Conservation (phyloP, 2,888 invertebrate species). For the Geotrupes spiniger region DNA sequence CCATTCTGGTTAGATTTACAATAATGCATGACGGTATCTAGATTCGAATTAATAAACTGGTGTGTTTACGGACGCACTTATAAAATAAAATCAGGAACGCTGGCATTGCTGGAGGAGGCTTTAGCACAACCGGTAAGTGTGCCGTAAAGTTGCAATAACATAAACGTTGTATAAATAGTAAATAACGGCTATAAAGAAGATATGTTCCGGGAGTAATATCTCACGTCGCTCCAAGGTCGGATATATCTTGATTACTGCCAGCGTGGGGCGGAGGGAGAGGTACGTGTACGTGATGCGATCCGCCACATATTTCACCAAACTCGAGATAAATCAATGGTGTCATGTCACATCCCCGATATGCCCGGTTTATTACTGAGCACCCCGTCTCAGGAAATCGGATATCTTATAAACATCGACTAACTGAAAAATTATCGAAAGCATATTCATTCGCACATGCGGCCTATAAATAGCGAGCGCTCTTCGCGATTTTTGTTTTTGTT, state of each 20-base stretch:
- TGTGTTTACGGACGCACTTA: conserved; percentile 23
- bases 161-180: conserved; percentile 45
- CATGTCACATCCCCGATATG: conserved; percentile 44
- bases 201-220: conserved; percentile 46
- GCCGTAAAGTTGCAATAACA: conserved; percentile 40
- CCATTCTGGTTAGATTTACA: too few species aligned
- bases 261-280: conserved; percentile 32
- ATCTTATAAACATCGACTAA: background rate
- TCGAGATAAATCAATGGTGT: conserved; percentile 47
- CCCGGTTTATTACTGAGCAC: conserved; percentile 25
- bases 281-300: conserved; percentile 44
- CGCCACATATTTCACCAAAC: conserved; percentile 47
- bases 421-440: conserved; percentile 2
- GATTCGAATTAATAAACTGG: conserved; percentile 9
- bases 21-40: too few species aligned
- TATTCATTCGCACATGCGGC: too few species aligned
- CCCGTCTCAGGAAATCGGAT: conserved; percentile 4
- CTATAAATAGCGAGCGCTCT: too few species aligned
- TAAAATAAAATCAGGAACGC: conserved; percentile 18
- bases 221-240: conserved; percentile 47
- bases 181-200: conserved; percentile 45
- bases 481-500: too few species aligned
- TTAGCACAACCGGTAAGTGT: conserved; percentile 16
- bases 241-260: conserved; percentile 48
- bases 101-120: conserved; percentile 14